A percentile compares a stretch with the other conserved stretches of the same genome.
Conservation (phyloP, 1,140 invertebrate species). For the Tenebrio molitor region DNA sequence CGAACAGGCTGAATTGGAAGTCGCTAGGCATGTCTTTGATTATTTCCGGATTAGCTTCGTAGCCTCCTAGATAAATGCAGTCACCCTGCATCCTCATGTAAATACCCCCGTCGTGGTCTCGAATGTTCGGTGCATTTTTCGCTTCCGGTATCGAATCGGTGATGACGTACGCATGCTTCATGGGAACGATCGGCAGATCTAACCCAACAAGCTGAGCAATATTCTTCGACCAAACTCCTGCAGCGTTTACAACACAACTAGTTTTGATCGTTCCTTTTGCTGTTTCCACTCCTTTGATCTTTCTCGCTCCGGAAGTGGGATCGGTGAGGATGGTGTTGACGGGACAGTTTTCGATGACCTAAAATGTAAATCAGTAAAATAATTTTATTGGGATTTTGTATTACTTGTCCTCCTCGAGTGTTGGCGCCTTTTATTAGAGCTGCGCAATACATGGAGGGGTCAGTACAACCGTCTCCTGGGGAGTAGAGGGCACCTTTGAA, state of each 20-base stretch:
- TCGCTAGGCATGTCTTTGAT: conserved; percentile 81
- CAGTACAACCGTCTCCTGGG: conserved; percentile 85
- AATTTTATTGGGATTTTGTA: conserved; percentile 16
- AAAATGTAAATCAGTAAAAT: conserved; percentile 53
- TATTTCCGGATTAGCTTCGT: conserved; percentile 87
- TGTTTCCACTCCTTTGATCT: conserved; percentile 83
- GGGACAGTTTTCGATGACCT: conserved; percentile 83
- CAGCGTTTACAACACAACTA: conserved; percentile 81
- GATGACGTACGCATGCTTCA: conserved; percentile 92
- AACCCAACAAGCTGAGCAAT: conserved; percentile 80
- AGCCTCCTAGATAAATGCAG: conserved; percentile 86
- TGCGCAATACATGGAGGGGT: conserved; percentile 84
- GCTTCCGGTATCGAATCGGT: conserved; percentile 82
- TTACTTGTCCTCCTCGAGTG: conserved; percentile 78
- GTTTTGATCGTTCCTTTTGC: conserved; percentile 80
- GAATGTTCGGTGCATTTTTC: conserved; percentile 81
- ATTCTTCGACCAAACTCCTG: conserved; percentile 84
- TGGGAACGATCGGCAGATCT: conserved; percentile 81
- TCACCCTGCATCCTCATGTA: conserved; percentile 89
- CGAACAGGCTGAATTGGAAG: conserved; percentile 86
- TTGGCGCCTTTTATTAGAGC: conserved; percentile 80
- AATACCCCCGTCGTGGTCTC: conserved; percentile 87
- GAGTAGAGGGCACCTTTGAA: conserved; percentile 84
- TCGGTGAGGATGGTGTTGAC: conserved; percentile 76
- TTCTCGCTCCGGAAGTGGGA: conserved; percentile 68